Conservation (phyloP, 2,113 vertebrate genomes). For the Hippoglossus stenolepis region DNA sequence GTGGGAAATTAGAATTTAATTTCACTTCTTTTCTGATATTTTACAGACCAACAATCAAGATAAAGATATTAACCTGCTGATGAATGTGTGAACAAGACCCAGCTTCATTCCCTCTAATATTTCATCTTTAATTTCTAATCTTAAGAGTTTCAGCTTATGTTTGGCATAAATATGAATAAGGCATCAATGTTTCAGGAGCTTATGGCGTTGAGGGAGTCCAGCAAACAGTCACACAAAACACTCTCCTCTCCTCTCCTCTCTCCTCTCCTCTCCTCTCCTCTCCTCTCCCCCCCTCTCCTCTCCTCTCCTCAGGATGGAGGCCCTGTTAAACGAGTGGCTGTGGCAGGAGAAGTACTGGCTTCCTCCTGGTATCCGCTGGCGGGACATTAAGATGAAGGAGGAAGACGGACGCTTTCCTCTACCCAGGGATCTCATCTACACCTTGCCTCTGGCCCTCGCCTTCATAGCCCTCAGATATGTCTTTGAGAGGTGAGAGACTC, state of each 20-base stretch:
- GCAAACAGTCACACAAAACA: neutral
- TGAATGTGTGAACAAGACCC: neutral
- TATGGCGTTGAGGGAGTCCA: neutral
- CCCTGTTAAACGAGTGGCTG: slow-evolving; percentile 86
- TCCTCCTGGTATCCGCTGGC: slow-evolving; percentile 87
- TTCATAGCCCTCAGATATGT: slow-evolving; percentile 83
- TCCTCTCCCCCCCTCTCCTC: neutral
- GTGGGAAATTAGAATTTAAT: too few relatives aligned
- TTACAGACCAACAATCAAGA: neutral
- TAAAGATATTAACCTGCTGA: too few relatives aligned
- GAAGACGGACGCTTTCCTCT: slow-evolving; percentile 78
- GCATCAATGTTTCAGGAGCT: slow-evolving; percentile 45
- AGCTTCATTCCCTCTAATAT: neutral
- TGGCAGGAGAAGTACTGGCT: slow-evolving; percentile 90
- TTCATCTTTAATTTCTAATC: neutral
- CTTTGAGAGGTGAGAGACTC: slow-evolving; percentile 88
- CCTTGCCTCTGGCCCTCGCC: slow-evolving; percentile 85
- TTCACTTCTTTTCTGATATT: neutral
- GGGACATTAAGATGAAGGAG: slow-evolving; percentile 82
- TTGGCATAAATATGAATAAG: slow-evolving; percentile 43
- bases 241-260: too few relatives aligned
- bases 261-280: too few relatives aligned
- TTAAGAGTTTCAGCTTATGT: slow-evolving; percentile 5
- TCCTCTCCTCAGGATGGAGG: slow-evolving; percentile 82
- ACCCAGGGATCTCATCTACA: slow-evolving; percentile 85